Percentiles rank a stretch among this genome's conserved stretches.
Conservation (phyloP, 2,113 vertebrate species). For the Podarcis cretensis region DNA sequence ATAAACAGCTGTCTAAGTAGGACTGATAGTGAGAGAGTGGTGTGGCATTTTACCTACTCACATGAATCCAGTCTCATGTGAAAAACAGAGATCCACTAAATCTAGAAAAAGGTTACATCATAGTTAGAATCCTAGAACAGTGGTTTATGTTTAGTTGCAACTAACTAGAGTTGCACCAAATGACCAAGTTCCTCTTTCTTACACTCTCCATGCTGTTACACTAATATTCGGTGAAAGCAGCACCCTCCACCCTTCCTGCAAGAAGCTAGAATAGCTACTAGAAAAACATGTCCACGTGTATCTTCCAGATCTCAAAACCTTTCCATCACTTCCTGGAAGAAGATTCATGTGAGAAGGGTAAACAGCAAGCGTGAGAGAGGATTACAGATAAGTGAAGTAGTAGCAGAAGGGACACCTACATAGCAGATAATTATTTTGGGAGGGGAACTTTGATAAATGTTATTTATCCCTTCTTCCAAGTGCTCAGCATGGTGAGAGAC, state of each 20-base stretch:
- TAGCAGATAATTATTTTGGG: too few species aligned
- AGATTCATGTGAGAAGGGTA: not conserved
- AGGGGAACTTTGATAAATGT: not conserved
- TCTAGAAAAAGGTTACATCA: not conserved
- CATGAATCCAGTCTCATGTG: not conserved
- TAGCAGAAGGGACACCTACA: not conserved
- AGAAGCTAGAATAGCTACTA: not conserved
- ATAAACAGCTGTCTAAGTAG: not conserved
- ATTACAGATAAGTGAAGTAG: not conserved
- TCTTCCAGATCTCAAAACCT: too few species aligned
- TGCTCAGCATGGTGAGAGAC: not conserved
- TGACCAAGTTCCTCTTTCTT: not conserved
- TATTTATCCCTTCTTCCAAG: not conserved
- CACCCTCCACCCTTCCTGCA: not conserved
- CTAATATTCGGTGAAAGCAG: not conserved
- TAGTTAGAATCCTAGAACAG: not conserved
- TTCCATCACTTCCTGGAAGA: not conserved
- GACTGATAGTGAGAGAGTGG: not conserved
- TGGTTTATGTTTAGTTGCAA: not conserved
- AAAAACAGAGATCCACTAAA: not conserved
- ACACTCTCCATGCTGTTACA: not conserved
- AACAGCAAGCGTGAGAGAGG: not conserved
- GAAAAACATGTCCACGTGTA: too few species aligned
- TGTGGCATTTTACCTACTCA: not conserved
- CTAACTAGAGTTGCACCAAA: not conserved